Percentiles rank a stretch among this genome's conserved stretches.
These are phyloP conservation scores for Xylocopa sonorina DNA, from an alignment of 1,140 invertebrate genomes.

Conservation along the genomic window DNA sequence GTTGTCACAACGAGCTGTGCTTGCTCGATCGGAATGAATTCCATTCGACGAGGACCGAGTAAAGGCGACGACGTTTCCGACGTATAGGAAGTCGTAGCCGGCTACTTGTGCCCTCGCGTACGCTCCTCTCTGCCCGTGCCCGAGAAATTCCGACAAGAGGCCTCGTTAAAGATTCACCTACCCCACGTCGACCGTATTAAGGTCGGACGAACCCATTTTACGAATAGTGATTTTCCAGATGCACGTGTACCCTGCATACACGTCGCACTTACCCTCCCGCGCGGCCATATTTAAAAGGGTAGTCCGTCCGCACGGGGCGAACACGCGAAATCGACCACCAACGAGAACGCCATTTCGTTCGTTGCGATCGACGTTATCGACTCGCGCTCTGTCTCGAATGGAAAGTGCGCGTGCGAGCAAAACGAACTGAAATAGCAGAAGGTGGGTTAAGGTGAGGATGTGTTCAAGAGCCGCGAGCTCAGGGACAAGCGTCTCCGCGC, in stretches of 20 bases:
- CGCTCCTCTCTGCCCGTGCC: conserved; percentile 17
- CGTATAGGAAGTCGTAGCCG: conserved; percentile 59
- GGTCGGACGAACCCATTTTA: conserved; percentile 63
- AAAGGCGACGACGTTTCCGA: conserved; percentile 59
- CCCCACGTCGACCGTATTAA: conserved; percentile 62
- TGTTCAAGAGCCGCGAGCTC: background rate
- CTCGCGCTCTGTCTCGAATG: too few species aligned
- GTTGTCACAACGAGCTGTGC: conserved; percentile 57
- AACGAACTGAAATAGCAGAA: background rate
- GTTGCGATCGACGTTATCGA: too few species aligned
- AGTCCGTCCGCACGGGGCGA: background rate
- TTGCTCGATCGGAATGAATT: conserved; percentile 62
- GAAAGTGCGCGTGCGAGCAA: background rate
- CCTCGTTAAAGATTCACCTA: conserved; percentile 67
- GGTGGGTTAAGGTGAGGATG: background rate
- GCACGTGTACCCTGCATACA: conserved; percentile 39
- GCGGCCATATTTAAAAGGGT: conserved; percentile 27
- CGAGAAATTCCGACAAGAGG: conserved; percentile 65
- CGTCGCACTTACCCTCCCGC: conserved; percentile 8
- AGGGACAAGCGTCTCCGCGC: conserved; percentile 5
- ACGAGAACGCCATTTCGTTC: too few species aligned
- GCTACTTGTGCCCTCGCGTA: conserved; percentile 32
- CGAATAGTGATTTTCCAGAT: conserved; percentile 64
- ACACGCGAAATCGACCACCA: too few species aligned
- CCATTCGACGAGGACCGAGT: conserved; percentile 52